Evolutionary conservation across 2,113 vertebrate species (phyloP).

Genomic region (Capreolus pygargus): DNA sequence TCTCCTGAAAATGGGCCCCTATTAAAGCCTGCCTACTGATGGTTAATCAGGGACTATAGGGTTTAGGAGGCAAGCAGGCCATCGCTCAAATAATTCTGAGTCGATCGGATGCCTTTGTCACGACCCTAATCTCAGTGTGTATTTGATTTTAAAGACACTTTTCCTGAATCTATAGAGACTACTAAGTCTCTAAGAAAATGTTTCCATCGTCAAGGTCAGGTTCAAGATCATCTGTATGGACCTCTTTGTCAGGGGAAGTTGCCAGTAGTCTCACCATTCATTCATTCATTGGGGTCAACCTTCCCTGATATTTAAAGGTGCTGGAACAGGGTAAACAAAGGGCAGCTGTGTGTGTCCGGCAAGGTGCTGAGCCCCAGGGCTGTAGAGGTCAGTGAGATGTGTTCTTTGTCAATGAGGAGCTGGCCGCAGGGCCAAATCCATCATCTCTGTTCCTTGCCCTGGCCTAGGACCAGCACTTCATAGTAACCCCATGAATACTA

Average conservation of each 20-base stretch:
- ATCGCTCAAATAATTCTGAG: background rate
- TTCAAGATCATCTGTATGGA: background rate
- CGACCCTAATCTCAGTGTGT: background rate
- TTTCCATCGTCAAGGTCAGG: background rate
- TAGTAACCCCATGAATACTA: background rate
- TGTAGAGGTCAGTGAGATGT: background rate
- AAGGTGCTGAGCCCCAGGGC: background rate
- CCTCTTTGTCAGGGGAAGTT: background rate
- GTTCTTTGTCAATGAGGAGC: background rate
- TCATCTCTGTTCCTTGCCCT: background rate
- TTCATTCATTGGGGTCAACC: background rate
- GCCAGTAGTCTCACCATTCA: background rate
- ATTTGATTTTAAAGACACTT: background rate
- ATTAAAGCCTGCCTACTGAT: background rate
- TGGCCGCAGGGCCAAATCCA: background rate
- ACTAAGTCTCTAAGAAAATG: background rate
- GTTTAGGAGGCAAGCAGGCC: background rate
- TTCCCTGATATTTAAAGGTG: background rate
- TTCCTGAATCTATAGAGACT: background rate
- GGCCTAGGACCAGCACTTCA: background rate
- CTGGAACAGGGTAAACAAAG: background rate
- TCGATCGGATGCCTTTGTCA: background rate
- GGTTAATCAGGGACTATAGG: background rate
- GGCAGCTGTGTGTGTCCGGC: fast-evolving
- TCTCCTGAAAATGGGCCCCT: background rate